A percentile compares a stretch with the other conserved stretches of the same genome.
These are phyloP conservation scores for Malacoraja senta DNA, from an alignment of 2,797 vertebrate species.

Conservation along the genomic window DNA sequence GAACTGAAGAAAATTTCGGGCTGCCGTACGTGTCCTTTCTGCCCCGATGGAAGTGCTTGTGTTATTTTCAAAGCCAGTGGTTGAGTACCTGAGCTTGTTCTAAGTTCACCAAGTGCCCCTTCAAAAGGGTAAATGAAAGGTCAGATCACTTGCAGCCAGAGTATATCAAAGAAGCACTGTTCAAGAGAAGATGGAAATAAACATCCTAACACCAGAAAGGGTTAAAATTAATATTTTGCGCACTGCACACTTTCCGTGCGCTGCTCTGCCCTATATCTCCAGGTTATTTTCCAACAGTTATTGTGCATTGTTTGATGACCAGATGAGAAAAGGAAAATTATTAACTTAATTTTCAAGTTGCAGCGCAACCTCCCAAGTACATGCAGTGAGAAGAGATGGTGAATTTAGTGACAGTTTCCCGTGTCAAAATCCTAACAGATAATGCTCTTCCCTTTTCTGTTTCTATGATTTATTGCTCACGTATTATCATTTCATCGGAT, in stretches of 20 bases:
- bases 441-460: neutral
- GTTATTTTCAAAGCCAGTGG: neutral
- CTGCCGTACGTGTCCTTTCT: neutral
- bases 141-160: constrained; percentile 17
- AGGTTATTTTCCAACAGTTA: neutral
- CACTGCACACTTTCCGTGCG: neutral
- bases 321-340: neutral
- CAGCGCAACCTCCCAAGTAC: neutral
- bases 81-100: neutral
- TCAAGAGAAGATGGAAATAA: neutral
- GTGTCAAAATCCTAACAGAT: too few species aligned
- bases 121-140: neutral
- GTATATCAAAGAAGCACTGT: neutral
- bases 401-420: neutral
- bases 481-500: neutral
- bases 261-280: neutral
- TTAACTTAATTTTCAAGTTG: neutral
- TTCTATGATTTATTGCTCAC: neutral
- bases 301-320: neutral
- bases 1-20: neutral
- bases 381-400: neutral
- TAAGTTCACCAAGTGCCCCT: neutral
- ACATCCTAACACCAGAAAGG: neutral
- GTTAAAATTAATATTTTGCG: neutral
- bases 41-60: neutral